Evolutionary conservation across 2,888 invertebrate genomes (phyloP).

Genomic region (Drosophila kambysellisi): DNA sequence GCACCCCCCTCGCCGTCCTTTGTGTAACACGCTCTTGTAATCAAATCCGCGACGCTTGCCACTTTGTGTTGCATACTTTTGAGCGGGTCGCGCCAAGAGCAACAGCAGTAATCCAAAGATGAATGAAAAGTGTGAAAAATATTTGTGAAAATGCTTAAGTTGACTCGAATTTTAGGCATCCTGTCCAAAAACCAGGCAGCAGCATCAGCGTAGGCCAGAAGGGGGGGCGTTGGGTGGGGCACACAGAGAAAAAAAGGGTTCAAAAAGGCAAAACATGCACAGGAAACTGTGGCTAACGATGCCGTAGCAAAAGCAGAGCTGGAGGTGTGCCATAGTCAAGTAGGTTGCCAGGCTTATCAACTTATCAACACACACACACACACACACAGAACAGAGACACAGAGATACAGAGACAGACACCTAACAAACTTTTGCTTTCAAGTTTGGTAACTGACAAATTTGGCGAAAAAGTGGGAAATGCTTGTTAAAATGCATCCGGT

Average conservation of each 20-base stretch:
- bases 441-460: conserved; percentile 53
- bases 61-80: conserved; percentile 69
- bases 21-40: conserved; percentile 52
- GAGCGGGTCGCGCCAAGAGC: conserved; percentile 29
- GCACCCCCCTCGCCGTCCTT: conserved; percentile 13
- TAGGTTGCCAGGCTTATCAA: conserved; percentile 59
- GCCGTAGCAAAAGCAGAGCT: conserved; percentile 34
- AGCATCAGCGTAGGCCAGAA: conserved; percentile 1
- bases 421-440: conserved; percentile 77
- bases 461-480: conserved; percentile 53
- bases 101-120: conserved; percentile 24
- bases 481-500: conserved; percentile 80
- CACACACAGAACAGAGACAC: conserved; percentile 35
- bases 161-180: conserved; percentile 37
- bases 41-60: conserved; percentile 72
- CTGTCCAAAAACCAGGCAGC: conserved; percentile 36
- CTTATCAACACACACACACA: conserved; percentile 46
- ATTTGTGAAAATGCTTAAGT: conserved; percentile 74
- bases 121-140: conserved; percentile 66
- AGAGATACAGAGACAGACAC: conserved; percentile 32
- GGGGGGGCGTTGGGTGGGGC: background rate
- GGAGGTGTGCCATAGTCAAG: conserved; percentile 33
- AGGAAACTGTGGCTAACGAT: conserved; percentile 78
- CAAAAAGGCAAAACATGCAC: conserved; percentile 68
- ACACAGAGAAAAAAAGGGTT: conserved; percentile 57